Conservation (phyloP, 2,113 vertebrate species). For the Melanostigma gelatinosum region DNA sequence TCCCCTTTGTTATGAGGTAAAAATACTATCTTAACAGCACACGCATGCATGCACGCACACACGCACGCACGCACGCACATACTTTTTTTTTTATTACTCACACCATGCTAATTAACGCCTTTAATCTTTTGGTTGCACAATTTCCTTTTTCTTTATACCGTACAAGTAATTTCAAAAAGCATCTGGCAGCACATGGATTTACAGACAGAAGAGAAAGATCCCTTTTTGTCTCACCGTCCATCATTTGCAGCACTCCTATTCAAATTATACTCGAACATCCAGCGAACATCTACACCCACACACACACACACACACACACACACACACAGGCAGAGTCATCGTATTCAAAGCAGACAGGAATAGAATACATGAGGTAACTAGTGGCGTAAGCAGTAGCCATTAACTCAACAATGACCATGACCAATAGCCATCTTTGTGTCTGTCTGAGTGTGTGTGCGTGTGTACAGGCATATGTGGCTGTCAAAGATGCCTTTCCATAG, state of each 20-base stretch:
- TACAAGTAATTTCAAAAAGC: background rate
- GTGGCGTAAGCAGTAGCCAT: conserved; percentile 60
- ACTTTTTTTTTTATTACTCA: background rate
- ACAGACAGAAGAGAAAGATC: conserved; percentile 10
- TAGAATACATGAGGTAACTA: conserved; percentile 64
- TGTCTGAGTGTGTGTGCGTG: conserved; percentile 9
- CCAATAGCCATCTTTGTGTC: conserved; percentile 31
- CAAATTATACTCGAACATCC: conserved; percentile 36
- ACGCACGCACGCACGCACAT: background rate
- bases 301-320: background rate
- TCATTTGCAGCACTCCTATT: conserved; percentile 32
- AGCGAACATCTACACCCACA: conserved; percentile 23
- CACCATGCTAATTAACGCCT: background rate
- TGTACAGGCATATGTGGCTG: background rate
- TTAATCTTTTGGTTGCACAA: background rate
- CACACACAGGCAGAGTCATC: conserved; percentile 51
- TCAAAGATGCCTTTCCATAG: conserved; percentile 50
- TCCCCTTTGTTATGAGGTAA: no score
- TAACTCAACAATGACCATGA: conserved; percentile 62
- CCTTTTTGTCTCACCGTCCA: conserved; percentile 21
- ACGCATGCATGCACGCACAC: conserved; percentile 10
- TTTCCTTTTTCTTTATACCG: background rate
- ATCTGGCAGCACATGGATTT: background rate
- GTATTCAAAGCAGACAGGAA: conserved; percentile 72
- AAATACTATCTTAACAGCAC: no score